These are phyloP conservation scores for Drosophila testacea DNA, from an alignment of 2,888 invertebrate genomes.

Conservation along the genomic window DNA sequence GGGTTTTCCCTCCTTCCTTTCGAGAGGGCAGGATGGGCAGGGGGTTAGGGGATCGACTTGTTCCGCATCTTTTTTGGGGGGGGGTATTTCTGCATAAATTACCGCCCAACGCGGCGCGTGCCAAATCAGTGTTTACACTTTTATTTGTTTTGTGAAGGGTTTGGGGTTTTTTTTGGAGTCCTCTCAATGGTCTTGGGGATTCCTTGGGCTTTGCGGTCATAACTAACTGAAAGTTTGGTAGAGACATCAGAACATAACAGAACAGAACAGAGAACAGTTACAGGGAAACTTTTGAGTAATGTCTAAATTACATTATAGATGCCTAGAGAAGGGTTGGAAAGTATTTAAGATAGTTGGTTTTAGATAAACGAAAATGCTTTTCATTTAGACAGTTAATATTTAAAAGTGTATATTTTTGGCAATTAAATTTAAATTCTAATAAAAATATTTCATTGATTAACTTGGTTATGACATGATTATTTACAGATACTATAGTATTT, in stretches of 20 bases:
- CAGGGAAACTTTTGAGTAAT: slow-evolving; percentile 63
- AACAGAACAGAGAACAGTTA: slow-evolving; percentile 18
- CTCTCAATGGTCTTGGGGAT: slow-evolving; percentile 23
- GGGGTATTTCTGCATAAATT: slow-evolving; percentile 72
- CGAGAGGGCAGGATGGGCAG: neutral
- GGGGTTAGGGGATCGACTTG: slow-evolving; percentile 4
- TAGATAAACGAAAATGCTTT: neutral
- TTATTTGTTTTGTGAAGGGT: slow-evolving; percentile 64
- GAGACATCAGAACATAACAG: slow-evolving; percentile 53
- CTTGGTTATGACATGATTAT: no score
- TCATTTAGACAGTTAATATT: no score
- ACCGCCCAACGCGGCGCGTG: slow-evolving; percentile 68
- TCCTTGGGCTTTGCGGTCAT: slow-evolving; percentile 41
- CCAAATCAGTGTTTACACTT: slow-evolving; percentile 80
- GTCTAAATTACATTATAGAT: slow-evolving; percentile 63
- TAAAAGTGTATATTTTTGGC: no score
- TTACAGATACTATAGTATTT: no score
- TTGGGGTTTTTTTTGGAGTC: neutral
- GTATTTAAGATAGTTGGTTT: neutral
- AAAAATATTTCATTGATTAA: no score
- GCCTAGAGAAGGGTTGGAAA: slow-evolving; percentile 18
- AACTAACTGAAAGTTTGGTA: slow-evolving; percentile 45
- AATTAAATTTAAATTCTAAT: no score
- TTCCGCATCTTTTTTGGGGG: slow-evolving; percentile 34
- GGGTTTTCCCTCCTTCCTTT: slow-evolving; percentile 32